Conservation (phyloP, 2,797 vertebrate genomes). For the Hephaestus fuliginosus region DNA sequence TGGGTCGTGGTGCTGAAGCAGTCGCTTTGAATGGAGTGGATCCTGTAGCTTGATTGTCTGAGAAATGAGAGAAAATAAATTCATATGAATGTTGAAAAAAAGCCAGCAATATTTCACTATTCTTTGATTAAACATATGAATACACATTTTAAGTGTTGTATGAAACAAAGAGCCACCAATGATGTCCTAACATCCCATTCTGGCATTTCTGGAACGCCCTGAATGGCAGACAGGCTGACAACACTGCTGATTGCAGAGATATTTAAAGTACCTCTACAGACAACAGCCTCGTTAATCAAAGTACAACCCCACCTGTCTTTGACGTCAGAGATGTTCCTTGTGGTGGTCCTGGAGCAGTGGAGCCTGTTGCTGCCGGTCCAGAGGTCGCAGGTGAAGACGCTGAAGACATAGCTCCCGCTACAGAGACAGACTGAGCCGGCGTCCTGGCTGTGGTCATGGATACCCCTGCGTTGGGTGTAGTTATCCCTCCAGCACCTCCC, state of each 20-base stretch:
- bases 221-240: background rate
- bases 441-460: conserved; percentile 84
- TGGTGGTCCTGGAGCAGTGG: conserved; percentile 82
- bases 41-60: conserved; percentile 92
- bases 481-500: conserved; percentile 82
- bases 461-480: conserved; percentile 83
- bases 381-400: conserved; percentile 82
- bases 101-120: background rate
- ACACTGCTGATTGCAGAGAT: background rate
- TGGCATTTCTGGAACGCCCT: background rate
- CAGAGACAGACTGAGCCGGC: conserved; percentile 80
- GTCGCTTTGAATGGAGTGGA: conserved; percentile 83
- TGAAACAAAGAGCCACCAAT: background rate
- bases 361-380: conserved; percentile 86
- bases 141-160: background rate
- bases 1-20: conserved; percentile 84
- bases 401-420: conserved; percentile 85
- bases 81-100: background rate
- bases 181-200: background rate
- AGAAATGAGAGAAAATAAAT: conserved; percentile 27
- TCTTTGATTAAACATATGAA: background rate
- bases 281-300: background rate
- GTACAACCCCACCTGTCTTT: conserved; percentile 82
- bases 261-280: background rate
- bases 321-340: conserved; percentile 85